Conservation (phyloP, 2,113 vertebrate genomes). For the Petromus typicus region DNA sequence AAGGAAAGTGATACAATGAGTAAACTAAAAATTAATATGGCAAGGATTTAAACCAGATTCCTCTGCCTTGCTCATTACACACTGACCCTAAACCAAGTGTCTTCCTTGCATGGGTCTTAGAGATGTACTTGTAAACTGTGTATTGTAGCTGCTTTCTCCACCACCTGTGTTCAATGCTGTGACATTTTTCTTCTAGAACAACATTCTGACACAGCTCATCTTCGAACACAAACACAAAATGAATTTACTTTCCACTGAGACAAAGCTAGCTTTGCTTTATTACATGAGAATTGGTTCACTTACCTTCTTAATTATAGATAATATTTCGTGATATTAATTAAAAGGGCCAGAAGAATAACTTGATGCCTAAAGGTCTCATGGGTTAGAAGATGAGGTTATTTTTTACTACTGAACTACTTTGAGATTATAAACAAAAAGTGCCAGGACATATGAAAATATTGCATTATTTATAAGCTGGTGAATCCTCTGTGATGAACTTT, state of each 20-base stretch:
- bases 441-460: neutral
- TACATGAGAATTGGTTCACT: neutral
- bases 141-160: neutral
- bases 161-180: neutral
- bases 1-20: neutral
- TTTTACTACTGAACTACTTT: neutral
- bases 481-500: neutral
- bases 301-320: neutral
- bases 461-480: slow-evolving; percentile 29
- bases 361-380: neutral
- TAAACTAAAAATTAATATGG: neutral
- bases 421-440: slow-evolving; percentile 37
- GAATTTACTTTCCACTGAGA: neutral
- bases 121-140: neutral
- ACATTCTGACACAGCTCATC: neutral
- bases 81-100: neutral
- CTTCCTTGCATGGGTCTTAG: neutral
- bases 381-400: neutral
- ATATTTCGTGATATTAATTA: slow-evolving; percentile 39
- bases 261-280: neutral
- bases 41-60: neutral
- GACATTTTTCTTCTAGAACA: neutral
- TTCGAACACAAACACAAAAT: neutral
- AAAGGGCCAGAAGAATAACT: neutral
- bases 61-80: neutral